Evolutionary conservation across 2,888 invertebrate genomes (phyloP), one percentile per base, ranked within the genome.

Genomic region (Pecten maximus): DNA sequence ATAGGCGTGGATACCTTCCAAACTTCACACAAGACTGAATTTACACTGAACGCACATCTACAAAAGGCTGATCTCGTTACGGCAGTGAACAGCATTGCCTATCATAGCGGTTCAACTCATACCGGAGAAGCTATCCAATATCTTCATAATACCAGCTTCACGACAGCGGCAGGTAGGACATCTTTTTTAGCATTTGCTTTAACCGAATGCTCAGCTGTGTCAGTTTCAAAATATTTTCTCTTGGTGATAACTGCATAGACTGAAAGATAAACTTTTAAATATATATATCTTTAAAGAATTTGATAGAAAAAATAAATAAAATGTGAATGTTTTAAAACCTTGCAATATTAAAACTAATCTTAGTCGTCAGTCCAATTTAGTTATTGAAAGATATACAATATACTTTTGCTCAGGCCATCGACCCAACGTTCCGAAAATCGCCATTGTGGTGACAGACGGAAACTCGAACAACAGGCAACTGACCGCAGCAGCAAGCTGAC

Each of bases 371-470:
- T n/a, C n/a, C n/a, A n/a, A n/a, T n/a, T n/a, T n/a, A 8, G 15
- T 4, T 48, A 48, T 8, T 19, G 15, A 48, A 4, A 12, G 19
- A 48, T 16, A 48, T 10, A 12, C 10, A 19, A 23, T 74, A 74
- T 74, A 23, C 88, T 54, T 87, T 16, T 88, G 91, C 90, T n/a
- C 40, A 94, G 94, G 94, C 87, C 93, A 94, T 88, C 90, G 95
- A 88, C 93, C 94, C 35, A 92, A 92, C 74, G 94, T 95, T 8
- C 95, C 94, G 8, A 94, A 95, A 39, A 93, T 95, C 12, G 95
- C 94, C 40, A 94, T 95, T 60, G 94, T 95, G 15, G 92, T 95
- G n/a, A 95, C 95, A 0, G 95, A 95, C 88, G 95, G 95, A n/a
- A 91, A 93, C 90, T 94, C 95, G 15, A 93, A 93, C 88, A 94